phyloP scores from a whole-genome alignment of 2,797 vertebrate species.

The Pangasius djambal region DNA sequence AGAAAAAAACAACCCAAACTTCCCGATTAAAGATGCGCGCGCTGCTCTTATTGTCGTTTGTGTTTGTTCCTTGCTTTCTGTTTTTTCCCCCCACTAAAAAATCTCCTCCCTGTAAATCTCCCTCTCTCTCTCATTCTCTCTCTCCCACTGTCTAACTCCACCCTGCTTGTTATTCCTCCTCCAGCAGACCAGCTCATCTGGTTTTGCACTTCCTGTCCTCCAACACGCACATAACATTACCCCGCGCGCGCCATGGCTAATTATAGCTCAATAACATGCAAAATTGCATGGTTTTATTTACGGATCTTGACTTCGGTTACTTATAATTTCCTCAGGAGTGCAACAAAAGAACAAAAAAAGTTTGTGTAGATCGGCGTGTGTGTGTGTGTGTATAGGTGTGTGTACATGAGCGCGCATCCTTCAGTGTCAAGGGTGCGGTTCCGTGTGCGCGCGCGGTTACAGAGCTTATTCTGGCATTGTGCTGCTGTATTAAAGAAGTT shows the following conservation, averaged over 20 bases:
- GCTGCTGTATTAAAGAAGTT: not conserved
- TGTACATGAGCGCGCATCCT: not conserved
- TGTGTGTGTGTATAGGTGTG: not conserved
- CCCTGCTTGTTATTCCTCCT: constrained; percentile 1
- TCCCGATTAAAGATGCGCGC: not conserved
- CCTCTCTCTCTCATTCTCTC: no score
- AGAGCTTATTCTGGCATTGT: not conserved
- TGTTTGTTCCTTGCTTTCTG: constrained; percentile 45
- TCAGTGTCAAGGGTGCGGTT: not conserved
- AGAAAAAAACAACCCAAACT: not conserved
- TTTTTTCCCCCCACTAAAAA: constrained; percentile 9
- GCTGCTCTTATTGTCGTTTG: not conserved
- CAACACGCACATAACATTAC: not conserved
- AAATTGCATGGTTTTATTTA: not conserved
- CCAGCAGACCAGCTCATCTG: constrained; percentile 4
- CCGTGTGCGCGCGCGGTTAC: not conserved
- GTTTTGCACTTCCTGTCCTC: constrained; percentile 3
- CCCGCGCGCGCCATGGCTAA: not conserved
- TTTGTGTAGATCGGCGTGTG: not conserved
- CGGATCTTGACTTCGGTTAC: not conserved
- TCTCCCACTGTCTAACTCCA: not conserved
- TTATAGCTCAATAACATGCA: not conserved
- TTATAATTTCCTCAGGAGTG: not conserved
- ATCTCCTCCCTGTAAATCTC: not conserved
- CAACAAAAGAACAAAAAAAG: not conserved